Evolutionary conservation across 2,113 vertebrate genomes (phyloP), one percentile per base, ranked within the genome.

Genomic region (Chloropsis hardwickii): DNA sequence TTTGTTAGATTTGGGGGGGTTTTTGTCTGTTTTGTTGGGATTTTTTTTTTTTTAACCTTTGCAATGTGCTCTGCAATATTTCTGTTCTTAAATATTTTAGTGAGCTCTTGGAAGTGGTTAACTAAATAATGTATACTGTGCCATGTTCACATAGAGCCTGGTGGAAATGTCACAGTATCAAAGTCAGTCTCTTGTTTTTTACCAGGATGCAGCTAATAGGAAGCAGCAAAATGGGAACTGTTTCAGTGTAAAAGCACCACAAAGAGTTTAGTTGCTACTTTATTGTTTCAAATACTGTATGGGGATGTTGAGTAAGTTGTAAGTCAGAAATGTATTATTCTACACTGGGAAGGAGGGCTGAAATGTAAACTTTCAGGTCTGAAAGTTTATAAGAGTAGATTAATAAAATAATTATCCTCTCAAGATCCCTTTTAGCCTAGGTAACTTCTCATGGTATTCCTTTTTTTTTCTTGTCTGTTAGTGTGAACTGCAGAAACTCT

Each of bases 91-190:
- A 82, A 50, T 92, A 82, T 74, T 85, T 92, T 37, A 79, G n/a
- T 22, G 48, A 70, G 29, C 31, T 71, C 25, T 71, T 88, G 22
- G 35, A 88, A 71, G 27, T 11, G 4, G 20, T 53, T 82, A 40
- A 22, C 23, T 81, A 66, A 81, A 66, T 77, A 65, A 76, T 65
- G 15, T 25, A 48, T 85, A 17, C 3, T 48, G 24, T 27, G 24
- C 3, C 0, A 0, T 50, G 57, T 67, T 40, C 16, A 33, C 1
- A 0, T 29, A 21, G 18, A 73, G 31, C 10, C 29, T 40, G 16
- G 14, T 72, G 37, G 40, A 65, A 86, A 81, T 77, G 45, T 80
- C 62, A 66, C 35, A 3, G 17, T 50, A 44, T 44, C 45, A 33
- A 58, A 81, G 33, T 66, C 28, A 61, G 51, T 24, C 17, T 24